phyloP scores from a whole-genome alignment of 2,113 vertebrate species.

The Panthera uncia region DNA sequence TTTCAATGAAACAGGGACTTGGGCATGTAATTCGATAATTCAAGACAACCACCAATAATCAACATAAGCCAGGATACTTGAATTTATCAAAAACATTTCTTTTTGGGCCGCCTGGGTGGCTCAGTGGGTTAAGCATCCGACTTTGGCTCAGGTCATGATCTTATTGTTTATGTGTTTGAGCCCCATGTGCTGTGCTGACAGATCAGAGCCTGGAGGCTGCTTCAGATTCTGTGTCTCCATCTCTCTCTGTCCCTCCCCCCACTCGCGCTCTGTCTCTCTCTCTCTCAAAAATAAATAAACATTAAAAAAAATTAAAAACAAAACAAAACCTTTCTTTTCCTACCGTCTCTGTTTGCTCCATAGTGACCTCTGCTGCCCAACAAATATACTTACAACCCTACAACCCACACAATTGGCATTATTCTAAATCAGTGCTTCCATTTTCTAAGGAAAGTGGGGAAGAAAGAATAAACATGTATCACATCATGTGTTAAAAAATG shows the following conservation, averaged over 20 bases:
- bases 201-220: no score
- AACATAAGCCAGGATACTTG: background rate
- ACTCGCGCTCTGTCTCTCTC: no score
- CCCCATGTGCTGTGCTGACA: no score
- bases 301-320: no score
- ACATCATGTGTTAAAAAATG: background rate
- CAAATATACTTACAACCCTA: background rate
- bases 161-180: no score
- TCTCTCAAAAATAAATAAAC: no score
- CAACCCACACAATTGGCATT: background rate
- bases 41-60: background rate
- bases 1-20: background rate
- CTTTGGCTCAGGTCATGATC: no score
- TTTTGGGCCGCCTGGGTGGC: no score
- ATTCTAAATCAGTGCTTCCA: background rate
- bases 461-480: background rate
- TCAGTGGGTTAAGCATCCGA: no score
- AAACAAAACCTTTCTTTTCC: background rate
- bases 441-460: background rate
- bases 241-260: no score
- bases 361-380: constrained; percentile 61
- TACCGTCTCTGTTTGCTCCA: constrained; percentile 17
- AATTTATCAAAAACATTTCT: background rate
- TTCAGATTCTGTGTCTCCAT: no score
- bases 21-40: background rate